Base-by-base conservation (phyloP, 2,888 invertebrate species). In the Cinara cedri region DNA sequence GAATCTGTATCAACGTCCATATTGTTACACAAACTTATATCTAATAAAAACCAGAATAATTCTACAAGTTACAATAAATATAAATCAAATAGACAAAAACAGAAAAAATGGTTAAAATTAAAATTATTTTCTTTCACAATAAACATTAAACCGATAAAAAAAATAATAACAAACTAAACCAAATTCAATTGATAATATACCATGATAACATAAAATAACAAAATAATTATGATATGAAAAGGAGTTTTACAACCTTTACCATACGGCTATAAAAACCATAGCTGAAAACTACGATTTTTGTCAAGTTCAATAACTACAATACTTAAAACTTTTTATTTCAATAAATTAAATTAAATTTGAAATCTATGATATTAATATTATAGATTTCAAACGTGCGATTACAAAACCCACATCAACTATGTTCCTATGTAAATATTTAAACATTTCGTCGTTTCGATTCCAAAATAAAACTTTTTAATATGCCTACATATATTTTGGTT, bases 1-100 rank as follows among this genome's bases (percentile, higher is more conserved):
- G 72, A 78, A 60, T 70, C 51, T 1, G 78, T 70, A 60, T 78
- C 78, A 11, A 78, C 68, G 1, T 76, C 76, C 76, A 76, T 76
- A 21, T 49, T 49, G 46, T 11, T 13, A 34, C 3, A 46, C 8
- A 42, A 13, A 46, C 14, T 14, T 11, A 51, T 21, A 21, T 42
- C 13, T n/a, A n/a, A n/a, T n/a, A n/a, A n/a, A 21, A n/a, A 42
- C 19, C 54, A 9, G 3, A 21, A 54, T 51, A 51, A 1, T 42
- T 1, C 9, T 42, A 44, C 44, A 42, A 21, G 19, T n/a, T 8
- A 34, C 26, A 19, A 8, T 26, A 34, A 74, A 63, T 49, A 51
- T 51, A 54, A 54, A 42, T 65, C 24, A 65, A 49, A 51, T 42
- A 21, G 2, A 74, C 34, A 42, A 51, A 24, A 42, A 57, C 44